A percentile compares a stretch with the other conserved stretches of the same genome.
phyloP scores from a whole-genome alignment of 2,113 vertebrate genomes.

The Anolis carolinensis region DNA sequence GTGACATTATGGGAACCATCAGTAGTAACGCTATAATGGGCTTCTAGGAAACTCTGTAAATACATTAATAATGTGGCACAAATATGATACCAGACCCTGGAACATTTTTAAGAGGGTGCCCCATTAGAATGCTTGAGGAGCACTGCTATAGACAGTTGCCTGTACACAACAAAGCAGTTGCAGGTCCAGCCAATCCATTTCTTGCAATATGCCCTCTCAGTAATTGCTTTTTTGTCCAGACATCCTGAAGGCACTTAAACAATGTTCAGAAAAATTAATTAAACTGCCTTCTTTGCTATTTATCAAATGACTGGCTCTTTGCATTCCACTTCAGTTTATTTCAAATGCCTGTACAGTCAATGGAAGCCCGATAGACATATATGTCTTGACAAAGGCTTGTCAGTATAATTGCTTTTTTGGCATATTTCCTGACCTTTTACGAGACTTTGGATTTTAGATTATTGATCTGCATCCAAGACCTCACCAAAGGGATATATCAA shows the following conservation, averaged over 20 bases:
- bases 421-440: not conserved
- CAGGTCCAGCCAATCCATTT: constrained; percentile 33
- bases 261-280: constrained; percentile 47
- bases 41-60: too few relatives aligned
- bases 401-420: constrained; percentile 35
- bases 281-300: constrained; percentile 55
- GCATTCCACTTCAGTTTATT: constrained; percentile 42
- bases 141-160: constrained; percentile 5
- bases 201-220: constrained; percentile 25
- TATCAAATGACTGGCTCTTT: constrained; percentile 41
- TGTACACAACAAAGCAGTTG: constrained; percentile 45
- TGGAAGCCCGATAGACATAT: constrained; percentile 29
- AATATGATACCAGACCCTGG: too few relatives aligned
- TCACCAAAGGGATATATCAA: not conserved
- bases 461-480: constrained; percentile 35
- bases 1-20: too few relatives aligned
- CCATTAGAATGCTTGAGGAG: too few relatives aligned
- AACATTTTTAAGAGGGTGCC: too few relatives aligned
- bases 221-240: constrained; percentile 35
- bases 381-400: constrained; percentile 34
- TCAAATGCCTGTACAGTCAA: constrained; percentile 49
- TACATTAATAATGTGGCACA: too few relatives aligned
- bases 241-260: constrained; percentile 39
- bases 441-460: constrained; percentile 46
- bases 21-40: too few relatives aligned